phyloP scores from a whole-genome alignment of 2,888 invertebrate genomes.

The Trilocha varians region DNA sequence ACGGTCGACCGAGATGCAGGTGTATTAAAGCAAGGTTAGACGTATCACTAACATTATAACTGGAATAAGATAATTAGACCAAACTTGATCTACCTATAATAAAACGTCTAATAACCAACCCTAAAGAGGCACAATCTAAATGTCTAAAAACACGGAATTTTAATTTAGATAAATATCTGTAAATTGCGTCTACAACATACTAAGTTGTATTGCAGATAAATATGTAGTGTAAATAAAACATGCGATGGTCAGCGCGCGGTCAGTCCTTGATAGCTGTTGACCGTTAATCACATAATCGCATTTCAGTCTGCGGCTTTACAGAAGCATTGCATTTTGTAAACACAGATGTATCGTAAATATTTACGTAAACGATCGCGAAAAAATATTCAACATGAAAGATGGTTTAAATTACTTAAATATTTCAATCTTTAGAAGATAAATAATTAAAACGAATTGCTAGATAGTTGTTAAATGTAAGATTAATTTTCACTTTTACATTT shows the following conservation, averaged over 20 bases:
- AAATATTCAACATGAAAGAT: not conserved
- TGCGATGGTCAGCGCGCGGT: not conserved
- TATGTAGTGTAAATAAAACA: not conserved
- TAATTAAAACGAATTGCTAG: too few species aligned
- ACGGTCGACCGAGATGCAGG: conserved; percentile 29
- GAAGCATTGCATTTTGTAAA: not conserved
- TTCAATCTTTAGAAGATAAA: too few species aligned
- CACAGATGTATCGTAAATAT: too few species aligned
- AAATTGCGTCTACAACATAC: too few species aligned
- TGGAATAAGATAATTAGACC: conserved; percentile 47
- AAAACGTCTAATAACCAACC: not conserved
- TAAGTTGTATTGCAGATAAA: not conserved
- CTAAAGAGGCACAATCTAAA: too few species aligned
- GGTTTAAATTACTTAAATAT: too few species aligned
- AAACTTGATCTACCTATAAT: conserved; percentile 32
- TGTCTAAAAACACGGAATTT: too few species aligned
- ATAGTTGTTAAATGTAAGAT: too few species aligned
- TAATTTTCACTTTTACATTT: too few species aligned
- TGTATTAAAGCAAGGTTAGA: conserved; percentile 52
- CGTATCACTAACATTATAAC: conserved; percentile 34
- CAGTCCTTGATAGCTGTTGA: not conserved
- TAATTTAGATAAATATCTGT: too few species aligned
- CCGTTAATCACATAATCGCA: not conserved
- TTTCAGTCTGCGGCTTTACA: not conserved
- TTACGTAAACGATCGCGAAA: not conserved